Evolutionary conservation across 2,888 invertebrate genomes (phyloP).

Genomic region (Mimachlamys varia): DNA sequence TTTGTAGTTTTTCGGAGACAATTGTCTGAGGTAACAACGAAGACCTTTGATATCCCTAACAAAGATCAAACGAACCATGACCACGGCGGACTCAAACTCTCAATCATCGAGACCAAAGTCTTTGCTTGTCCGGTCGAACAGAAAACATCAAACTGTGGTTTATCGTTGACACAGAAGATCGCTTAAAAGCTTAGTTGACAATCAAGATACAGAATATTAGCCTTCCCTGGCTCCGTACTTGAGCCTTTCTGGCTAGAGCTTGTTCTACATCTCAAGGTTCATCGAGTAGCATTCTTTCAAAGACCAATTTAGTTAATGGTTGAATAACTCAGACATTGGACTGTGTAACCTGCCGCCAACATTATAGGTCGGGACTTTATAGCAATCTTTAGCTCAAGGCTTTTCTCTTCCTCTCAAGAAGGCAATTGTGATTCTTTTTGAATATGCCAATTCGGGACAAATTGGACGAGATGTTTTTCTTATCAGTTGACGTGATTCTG

Average conservation of each 20-base stretch:
- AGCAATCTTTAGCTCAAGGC: slow-evolving; percentile 7
- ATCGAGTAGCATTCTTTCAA: slow-evolving; percentile 17
- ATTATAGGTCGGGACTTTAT: not conserved
- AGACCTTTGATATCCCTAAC: not conserved
- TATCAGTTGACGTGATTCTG: slow-evolving; percentile 7
- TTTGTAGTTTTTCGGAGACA: not conserved
- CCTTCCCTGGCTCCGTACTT: not conserved
- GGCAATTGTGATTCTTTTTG: slow-evolving; percentile 7
- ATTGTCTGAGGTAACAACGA: not conserved
- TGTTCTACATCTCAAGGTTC: slow-evolving; percentile 14
- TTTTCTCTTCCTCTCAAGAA: not conserved
- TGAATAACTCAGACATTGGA: slow-evolving; percentile 4
- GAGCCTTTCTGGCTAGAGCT: not conserved
- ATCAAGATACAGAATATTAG: slow-evolving; percentile 5
- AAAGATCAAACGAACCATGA: not conserved
- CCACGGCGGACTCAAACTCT: not conserved
- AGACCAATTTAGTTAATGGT: slow-evolving; percentile 31
- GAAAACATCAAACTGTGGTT: not conserved
- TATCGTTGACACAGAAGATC: slow-evolving; percentile 31
- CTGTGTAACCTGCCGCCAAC: not conserved
- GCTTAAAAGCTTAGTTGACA: slow-evolving; percentile 36
- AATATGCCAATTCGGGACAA: slow-evolving; percentile 3
- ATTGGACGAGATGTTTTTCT: slow-evolving; percentile 30
- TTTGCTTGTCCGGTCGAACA: not conserved
- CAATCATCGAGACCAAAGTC: not conserved